phyloP scores from a whole-genome alignment of 2,113 vertebrate genomes.

The Oncorhynchus tshawytscha region DNA sequence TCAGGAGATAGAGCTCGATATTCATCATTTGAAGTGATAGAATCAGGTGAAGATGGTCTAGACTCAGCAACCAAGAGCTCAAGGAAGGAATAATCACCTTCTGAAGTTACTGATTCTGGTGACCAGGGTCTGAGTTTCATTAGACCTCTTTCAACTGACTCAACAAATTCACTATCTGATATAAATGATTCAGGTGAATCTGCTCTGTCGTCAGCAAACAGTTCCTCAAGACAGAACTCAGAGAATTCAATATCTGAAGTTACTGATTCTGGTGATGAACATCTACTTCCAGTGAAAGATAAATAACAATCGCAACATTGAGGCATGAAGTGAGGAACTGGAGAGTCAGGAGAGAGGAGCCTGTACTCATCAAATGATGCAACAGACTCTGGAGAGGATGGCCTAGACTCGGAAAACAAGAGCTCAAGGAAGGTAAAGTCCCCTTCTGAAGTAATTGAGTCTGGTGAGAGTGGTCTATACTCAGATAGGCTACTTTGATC shows the following conservation, averaged over 20 bases:
- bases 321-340: too few species aligned
- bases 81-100: not conserved
- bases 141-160: not conserved
- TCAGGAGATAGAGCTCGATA: slow-evolving; percentile 26
- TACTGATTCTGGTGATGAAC: too few species aligned
- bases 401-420: not conserved
- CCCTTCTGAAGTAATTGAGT: slow-evolving; percentile 50
- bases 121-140: not conserved
- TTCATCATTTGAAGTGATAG: slow-evolving; percentile 15
- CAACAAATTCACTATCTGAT: not conserved
- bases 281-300: too few species aligned
- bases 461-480: slow-evolving; percentile 48
- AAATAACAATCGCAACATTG: too few species aligned
- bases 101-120: not conserved
- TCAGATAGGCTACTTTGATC: not conserved
- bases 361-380: too few species aligned
- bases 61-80: not conserved
- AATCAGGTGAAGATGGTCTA: slow-evolving; percentile 1
- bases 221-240: too few species aligned
- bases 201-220: too few species aligned
- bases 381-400: too few species aligned
- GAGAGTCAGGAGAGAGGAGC: too few species aligned
- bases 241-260: too few species aligned
- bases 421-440: slow-evolving; percentile 46
- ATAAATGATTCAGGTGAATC: too few species aligned